Evolutionary conservation across 2,888 invertebrate species (phyloP).

Genomic region (Pandemis heparana): DNA sequence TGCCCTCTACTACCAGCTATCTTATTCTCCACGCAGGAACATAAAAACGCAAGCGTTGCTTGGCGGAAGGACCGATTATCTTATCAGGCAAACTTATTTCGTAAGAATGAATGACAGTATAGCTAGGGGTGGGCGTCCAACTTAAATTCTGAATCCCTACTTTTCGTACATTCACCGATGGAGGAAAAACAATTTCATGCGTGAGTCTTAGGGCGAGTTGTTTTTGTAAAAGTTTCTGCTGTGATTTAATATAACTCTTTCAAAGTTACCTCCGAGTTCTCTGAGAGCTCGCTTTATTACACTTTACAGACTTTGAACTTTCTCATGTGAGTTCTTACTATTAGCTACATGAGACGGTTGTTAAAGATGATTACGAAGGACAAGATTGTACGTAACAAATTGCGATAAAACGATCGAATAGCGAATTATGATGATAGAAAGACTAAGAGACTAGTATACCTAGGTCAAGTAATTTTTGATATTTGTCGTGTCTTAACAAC

Average conservation of each 20-base stretch:
- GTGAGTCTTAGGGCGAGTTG: neutral
- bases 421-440: too few species aligned
- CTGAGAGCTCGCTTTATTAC: slow-evolving; percentile 8
- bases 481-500: too few species aligned
- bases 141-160: neutral
- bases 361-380: neutral
- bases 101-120: too few species aligned
- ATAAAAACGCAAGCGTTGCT: too few species aligned
- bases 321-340: slow-evolving; percentile 2
- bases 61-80: too few species aligned
- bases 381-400: neutral
- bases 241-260: slow-evolving; percentile 4
- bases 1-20: too few species aligned
- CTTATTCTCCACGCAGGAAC: too few species aligned
- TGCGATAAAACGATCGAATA: neutral
- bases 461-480: too few species aligned
- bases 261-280: slow-evolving; percentile 2
- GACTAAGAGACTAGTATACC: too few species aligned
- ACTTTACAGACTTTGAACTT: slow-evolving; percentile 10
- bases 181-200: slow-evolving; percentile 2
- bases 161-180: neutral
- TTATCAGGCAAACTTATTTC: too few species aligned
- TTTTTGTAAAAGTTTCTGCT: slow-evolving; percentile 7
- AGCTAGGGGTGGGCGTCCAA: neutral
- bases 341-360: neutral